These are phyloP conservation scores for Trisateles emortualis DNA, from an alignment of 2,888 invertebrate genomes.

Conservation along the genomic window DNA sequence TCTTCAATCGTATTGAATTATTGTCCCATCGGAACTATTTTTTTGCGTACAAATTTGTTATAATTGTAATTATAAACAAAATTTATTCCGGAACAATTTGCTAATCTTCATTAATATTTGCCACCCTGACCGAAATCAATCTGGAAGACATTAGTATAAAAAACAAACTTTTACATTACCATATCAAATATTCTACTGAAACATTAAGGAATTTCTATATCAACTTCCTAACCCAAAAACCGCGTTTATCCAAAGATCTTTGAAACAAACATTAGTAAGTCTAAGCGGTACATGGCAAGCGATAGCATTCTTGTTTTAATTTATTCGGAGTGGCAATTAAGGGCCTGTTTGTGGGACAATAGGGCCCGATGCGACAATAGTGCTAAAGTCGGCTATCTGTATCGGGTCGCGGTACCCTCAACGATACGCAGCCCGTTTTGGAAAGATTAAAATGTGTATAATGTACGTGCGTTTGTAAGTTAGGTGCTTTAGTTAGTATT, in stretches of 20 bases:
- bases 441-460: slow-evolving; percentile 58
- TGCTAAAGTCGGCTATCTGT: slow-evolving; percentile 81
- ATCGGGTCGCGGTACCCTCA: slow-evolving; percentile 60
- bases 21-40: too few species aligned
- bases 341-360: slow-evolving; percentile 82
- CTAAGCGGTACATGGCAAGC: slow-evolving; percentile 56
- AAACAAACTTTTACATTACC: not conserved
- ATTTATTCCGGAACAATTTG: too few species aligned
- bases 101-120: too few species aligned
- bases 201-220: not conserved
- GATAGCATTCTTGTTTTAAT: slow-evolving; percentile 82
- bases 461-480: not conserved
- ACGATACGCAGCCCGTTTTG: slow-evolving; percentile 51
- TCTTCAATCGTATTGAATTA: too few species aligned
- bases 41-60: too few species aligned
- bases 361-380: slow-evolving; percentile 81
- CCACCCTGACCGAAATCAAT: too few species aligned
- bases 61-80: too few species aligned
- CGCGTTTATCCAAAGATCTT: not conserved
- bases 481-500: not conserved
- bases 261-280: slow-evolving; percentile 55
- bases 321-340: slow-evolving; percentile 83
- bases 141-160: too few species aligned
- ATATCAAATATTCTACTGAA: not conserved
- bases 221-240: slow-evolving; percentile 1